Conservation (phyloP, 2,888 invertebrate genomes). For the Acheta domesticus region DNA sequence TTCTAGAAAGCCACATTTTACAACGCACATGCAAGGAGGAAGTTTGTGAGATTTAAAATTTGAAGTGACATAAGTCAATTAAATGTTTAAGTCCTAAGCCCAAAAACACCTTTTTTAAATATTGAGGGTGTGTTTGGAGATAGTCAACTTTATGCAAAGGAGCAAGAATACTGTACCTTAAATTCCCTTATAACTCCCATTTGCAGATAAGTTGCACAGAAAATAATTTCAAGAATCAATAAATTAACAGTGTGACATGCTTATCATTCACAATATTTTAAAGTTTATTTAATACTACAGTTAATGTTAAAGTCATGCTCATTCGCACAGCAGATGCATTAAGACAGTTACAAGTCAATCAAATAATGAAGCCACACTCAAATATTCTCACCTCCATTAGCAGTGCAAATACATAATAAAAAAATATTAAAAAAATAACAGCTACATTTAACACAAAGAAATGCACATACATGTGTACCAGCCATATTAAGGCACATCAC, state of each 20-base stretch:
- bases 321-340: not conserved
- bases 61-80: too few species aligned
- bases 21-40: too few species aligned
- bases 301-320: not conserved
- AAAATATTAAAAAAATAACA: not conserved
- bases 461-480: slow-evolving; percentile 9
- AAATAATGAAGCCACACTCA: not conserved
- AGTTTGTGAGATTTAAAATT: too few species aligned
- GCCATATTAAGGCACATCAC: slow-evolving; percentile 11
- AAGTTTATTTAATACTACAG: not conserved
- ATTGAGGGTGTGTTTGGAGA: not conserved
- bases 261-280: slow-evolving; percentile 1
- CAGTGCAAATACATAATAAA: not conserved
- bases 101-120: not conserved
- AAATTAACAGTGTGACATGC: not conserved
- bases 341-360: not conserved
- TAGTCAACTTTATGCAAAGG: slow-evolving; percentile 5
- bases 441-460: not conserved
- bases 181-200: slow-evolving; percentile 18
- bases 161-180: slow-evolving; percentile 18
- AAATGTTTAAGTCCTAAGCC: too few species aligned
- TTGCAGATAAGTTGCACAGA: slow-evolving; percentile 3
- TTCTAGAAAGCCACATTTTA: too few species aligned
- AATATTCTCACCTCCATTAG: not conserved
- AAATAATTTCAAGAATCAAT: slow-evolving; percentile 18